Conservation (phyloP, 2,113 vertebrate species). For the Ptychochromis oligacanthus region DNA sequence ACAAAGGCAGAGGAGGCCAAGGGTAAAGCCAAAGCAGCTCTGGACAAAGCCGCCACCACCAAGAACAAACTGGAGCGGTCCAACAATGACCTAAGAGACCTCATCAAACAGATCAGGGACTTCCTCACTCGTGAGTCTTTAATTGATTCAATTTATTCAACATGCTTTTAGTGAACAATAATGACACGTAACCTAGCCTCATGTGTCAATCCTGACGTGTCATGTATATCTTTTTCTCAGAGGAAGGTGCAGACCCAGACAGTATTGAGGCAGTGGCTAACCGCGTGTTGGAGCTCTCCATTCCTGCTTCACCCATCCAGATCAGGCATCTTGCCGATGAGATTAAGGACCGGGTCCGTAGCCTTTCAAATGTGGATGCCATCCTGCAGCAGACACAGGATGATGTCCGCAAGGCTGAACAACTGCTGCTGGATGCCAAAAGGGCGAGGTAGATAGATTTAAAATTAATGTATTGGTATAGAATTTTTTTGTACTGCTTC, state of each 20-base stretch:
- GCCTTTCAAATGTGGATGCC: conserved; percentile 90
- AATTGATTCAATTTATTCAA: neutral
- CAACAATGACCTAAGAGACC: conserved; percentile 92
- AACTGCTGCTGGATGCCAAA: conserved; percentile 89
- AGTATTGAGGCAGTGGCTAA: conserved; percentile 93
- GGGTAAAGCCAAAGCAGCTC: conserved; percentile 84
- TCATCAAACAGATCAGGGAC: conserved; percentile 92
- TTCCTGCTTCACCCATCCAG: conserved; percentile 91
- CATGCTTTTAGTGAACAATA: too few species aligned
- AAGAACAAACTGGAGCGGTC: conserved; percentile 89
- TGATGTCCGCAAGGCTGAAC: conserved; percentile 86
- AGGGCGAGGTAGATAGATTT: conserved; percentile 82
- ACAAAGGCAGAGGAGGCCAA: conserved; percentile 88
- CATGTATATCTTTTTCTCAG: conserved; percentile 67
- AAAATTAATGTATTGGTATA: neutral
- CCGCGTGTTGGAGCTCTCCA: conserved; percentile 90
- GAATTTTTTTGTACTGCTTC: neutral
- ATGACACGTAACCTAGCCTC: neutral
- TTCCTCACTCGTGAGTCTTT: conserved; percentile 92
- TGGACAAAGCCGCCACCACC: conserved; percentile 90
- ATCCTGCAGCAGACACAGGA: conserved; percentile 89
- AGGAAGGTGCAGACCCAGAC: conserved; percentile 95
- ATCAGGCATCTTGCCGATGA: conserved; percentile 89
- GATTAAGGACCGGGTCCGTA: conserved; percentile 91
- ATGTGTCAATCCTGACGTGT: neutral